These are phyloP conservation scores for Alosa alosa DNA, from an alignment of 2,113 vertebrate species.

Conservation along the genomic window DNA sequence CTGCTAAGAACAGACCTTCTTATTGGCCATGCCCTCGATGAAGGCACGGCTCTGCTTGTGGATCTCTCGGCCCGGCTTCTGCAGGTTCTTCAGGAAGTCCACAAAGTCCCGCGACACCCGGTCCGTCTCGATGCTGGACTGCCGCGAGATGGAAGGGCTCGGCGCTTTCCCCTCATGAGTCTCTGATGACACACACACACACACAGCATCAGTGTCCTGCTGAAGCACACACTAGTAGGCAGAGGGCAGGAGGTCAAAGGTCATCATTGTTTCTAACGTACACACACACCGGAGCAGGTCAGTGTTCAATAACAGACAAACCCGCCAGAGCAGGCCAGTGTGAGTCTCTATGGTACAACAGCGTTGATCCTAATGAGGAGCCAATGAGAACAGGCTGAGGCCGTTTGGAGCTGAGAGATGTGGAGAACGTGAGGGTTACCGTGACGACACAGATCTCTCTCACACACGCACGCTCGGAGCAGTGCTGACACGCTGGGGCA, in stretches of 20 bases:
- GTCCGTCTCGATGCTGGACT: constrained; percentile 88
- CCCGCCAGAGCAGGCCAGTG: too few species aligned
- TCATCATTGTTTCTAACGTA: neutral
- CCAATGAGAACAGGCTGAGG: too few species aligned
- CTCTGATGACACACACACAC: constrained; percentile 66
- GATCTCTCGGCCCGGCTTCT: constrained; percentile 89
- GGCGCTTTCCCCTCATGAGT: constrained; percentile 83
- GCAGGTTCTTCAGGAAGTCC: constrained; percentile 89
- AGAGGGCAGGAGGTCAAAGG: too few species aligned
- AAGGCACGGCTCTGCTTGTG: constrained; percentile 90
- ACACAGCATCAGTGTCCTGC: neutral
- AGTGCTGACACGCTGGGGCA: too few species aligned
- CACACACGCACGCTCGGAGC: too few species aligned
- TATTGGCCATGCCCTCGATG: constrained; percentile 83
- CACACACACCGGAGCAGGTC: neutral
- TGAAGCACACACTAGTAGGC: neutral
- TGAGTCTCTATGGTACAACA: too few species aligned
- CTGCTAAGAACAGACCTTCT: constrained; percentile 57
- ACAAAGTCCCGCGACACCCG: constrained; percentile 88
- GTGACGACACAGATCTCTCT: too few species aligned
- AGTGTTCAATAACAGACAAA: too few species aligned
- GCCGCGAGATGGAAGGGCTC: constrained; percentile 87
- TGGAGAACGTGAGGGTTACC: too few species aligned
- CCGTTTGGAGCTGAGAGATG: too few species aligned
- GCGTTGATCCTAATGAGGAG: too few species aligned